phyloP scores from a whole-genome alignment of 1,140 invertebrate species.

The Paralvinella palmiformis region DNA sequence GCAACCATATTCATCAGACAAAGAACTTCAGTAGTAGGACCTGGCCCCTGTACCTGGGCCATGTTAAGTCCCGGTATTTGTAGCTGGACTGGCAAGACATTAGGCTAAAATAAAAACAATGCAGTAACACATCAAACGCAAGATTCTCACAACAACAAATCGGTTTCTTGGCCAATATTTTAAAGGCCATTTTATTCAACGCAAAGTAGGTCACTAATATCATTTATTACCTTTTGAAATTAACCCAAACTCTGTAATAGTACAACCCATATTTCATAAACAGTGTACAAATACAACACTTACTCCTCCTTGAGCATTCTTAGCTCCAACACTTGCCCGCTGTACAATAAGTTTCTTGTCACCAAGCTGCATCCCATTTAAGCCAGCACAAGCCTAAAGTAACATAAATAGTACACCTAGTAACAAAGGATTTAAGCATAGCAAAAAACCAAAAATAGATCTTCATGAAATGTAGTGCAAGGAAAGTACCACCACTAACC shows the following conservation, averaged over 20 bases:
- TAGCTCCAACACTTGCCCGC: constrained; percentile 55
- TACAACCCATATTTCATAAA: too few species aligned
- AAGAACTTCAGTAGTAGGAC: constrained; percentile 63
- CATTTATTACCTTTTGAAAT: too few species aligned
- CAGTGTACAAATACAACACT: too few species aligned
- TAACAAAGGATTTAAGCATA: not conserved
- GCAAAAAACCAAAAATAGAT: not conserved
- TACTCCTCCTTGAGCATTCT: constrained; percentile 60
- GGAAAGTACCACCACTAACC: not conserved
- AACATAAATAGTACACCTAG: not conserved
- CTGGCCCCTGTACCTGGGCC: constrained; percentile 5
- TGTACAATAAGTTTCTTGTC: constrained; percentile 99
- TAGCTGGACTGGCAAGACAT: constrained; percentile 15
- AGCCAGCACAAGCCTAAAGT: constrained; percentile 80
- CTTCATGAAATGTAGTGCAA: not conserved
- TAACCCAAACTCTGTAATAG: too few species aligned
- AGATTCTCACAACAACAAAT: not conserved
- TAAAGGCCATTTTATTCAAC: not conserved
- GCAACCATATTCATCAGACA: constrained; percentile 99
- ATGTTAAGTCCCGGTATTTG: constrained; percentile 20
- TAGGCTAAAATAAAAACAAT: too few species aligned
- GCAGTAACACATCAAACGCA: not conserved
- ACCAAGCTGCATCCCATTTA: constrained; percentile 98
- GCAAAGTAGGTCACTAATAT: not conserved
- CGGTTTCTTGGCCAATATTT: too few species aligned